These are phyloP conservation scores for Patella pellucida DNA, from an alignment of 2,888 invertebrate species.

Conservation along the genomic window DNA sequence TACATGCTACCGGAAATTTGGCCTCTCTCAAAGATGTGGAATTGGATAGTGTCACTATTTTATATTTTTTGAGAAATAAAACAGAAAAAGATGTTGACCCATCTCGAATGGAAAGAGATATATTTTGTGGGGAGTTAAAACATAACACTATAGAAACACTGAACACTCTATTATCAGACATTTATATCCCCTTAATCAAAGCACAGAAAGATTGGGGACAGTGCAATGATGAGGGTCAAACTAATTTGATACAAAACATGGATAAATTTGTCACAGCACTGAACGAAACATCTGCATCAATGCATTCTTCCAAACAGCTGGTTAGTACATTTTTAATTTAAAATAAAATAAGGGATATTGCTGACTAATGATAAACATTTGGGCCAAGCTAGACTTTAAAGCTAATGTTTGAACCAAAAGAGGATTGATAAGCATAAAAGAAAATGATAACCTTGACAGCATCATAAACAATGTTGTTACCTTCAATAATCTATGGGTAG, in stretches of 20 bases:
- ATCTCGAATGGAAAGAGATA: slow-evolving; percentile 64
- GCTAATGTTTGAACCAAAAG: too few relatives aligned
- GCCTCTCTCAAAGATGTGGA: slow-evolving; percentile 63
- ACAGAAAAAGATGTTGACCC: slow-evolving; percentile 66
- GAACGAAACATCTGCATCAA: slow-evolving; percentile 64
- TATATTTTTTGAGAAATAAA: slow-evolving; percentile 67
- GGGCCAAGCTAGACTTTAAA: too few relatives aligned
- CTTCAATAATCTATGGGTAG: neutral
- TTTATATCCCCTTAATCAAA: slow-evolving; percentile 66
- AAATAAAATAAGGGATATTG: too few relatives aligned
- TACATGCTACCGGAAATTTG: slow-evolving; percentile 64
- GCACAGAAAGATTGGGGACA: slow-evolving; percentile 69
- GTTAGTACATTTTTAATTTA: slow-evolving; percentile 42
- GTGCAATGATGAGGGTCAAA: slow-evolving; percentile 64
- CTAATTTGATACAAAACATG: slow-evolving; percentile 61
- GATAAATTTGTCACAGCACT: slow-evolving; percentile 65
- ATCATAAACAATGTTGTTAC: neutral
- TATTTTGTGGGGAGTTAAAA: slow-evolving; percentile 70
- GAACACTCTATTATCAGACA: slow-evolving; percentile 64
- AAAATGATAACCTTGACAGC: too few relatives aligned
- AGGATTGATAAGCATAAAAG: too few relatives aligned
- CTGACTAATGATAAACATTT: too few relatives aligned
- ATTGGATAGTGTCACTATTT: slow-evolving; percentile 60
- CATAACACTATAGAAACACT: slow-evolving; percentile 67
- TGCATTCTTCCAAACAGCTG: slow-evolving; percentile 63